These are phyloP conservation scores for Agrochola macilenta DNA, from an alignment of 2,888 invertebrate species.

Conservation along the genomic window DNA sequence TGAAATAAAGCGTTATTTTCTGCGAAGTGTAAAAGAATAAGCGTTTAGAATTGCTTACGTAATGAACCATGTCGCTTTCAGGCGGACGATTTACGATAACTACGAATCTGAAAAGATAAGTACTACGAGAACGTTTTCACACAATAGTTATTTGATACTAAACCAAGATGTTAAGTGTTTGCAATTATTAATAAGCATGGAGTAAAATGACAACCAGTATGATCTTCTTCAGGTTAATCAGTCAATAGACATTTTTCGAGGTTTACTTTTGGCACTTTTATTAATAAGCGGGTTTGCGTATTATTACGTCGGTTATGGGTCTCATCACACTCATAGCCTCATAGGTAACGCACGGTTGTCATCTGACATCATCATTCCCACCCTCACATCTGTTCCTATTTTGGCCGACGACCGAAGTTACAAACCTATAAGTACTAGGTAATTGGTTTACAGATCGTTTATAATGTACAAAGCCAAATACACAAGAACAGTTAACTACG, in stretches of 20 bases:
- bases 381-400: constrained; percentile 33
- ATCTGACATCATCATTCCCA: constrained; percentile 18
- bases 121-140: constrained; percentile 28
- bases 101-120: constrained; percentile 32
- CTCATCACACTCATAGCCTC: too few species aligned
- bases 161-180: constrained; percentile 1
- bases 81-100: constrained; percentile 46
- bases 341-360: background rate
- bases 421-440: constrained; percentile 10
- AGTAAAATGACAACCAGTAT: background rate
- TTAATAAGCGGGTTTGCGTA: background rate
- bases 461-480: constrained; percentile 21
- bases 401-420: constrained; percentile 1
- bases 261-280: background rate
- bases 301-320: background rate
- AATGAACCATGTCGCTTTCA: constrained; percentile 44
- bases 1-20: constrained; percentile 46
- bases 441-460: constrained; percentile 27
- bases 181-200: background rate
- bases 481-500: constrained; percentile 5
- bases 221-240: background rate
- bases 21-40: constrained; percentile 45
- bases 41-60: constrained; percentile 54
- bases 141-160: constrained; percentile 11
- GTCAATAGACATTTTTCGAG: background rate